Evolutionary conservation across 2,797 vertebrate species (phyloP).

Genomic region (Takifugu ocellatus): DNA sequence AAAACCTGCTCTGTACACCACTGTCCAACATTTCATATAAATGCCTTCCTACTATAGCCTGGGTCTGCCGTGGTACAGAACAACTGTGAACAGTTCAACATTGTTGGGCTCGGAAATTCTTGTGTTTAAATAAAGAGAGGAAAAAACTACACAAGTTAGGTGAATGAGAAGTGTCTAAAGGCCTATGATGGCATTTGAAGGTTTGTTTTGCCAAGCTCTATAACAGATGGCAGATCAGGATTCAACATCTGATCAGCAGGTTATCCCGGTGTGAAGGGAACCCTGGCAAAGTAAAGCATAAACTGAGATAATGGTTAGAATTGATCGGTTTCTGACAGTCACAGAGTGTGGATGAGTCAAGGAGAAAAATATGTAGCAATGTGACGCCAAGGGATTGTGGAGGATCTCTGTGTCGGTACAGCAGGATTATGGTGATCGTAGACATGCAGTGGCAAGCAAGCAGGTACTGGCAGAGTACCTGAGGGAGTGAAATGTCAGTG

Average conservation of each 20-base stretch:
- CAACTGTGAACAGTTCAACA: constrained; percentile 12
- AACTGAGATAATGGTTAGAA: constrained; percentile 9
- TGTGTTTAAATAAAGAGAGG: constrained; percentile 16
- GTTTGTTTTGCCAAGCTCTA: constrained; percentile 17
- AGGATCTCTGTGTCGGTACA: constrained; percentile 38
- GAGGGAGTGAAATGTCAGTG: constrained; percentile 24
- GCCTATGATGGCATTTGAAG: constrained; percentile 18
- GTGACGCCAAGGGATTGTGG: constrained; percentile 41
- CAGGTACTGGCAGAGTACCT: constrained; percentile 30
- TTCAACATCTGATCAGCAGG: constrained; percentile 33
- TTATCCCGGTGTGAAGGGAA: constrained; percentile 34
- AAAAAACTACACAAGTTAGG: constrained; percentile 9
- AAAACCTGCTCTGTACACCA: not conserved
- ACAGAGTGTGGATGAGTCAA: constrained; percentile 42
- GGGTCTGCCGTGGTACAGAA: constrained; percentile 3
- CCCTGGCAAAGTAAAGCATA: constrained; percentile 28
- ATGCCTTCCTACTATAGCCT: constrained; percentile 7
- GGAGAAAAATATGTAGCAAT: constrained; percentile 24
- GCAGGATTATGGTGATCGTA: constrained; percentile 48
- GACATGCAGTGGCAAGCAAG: constrained; percentile 29
- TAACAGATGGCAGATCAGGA: constrained; percentile 16
- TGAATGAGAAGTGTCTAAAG: constrained; percentile 4
- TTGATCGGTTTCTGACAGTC: constrained; percentile 20
- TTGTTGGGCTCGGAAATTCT: constrained; percentile 17
- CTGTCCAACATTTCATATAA: not conserved